A percentile compares a stretch with the other conserved stretches of the same genome.
Evolutionary conservation across 2,113 vertebrate genomes (phyloP).

Genomic region (Plectropomus leopardus): DNA sequence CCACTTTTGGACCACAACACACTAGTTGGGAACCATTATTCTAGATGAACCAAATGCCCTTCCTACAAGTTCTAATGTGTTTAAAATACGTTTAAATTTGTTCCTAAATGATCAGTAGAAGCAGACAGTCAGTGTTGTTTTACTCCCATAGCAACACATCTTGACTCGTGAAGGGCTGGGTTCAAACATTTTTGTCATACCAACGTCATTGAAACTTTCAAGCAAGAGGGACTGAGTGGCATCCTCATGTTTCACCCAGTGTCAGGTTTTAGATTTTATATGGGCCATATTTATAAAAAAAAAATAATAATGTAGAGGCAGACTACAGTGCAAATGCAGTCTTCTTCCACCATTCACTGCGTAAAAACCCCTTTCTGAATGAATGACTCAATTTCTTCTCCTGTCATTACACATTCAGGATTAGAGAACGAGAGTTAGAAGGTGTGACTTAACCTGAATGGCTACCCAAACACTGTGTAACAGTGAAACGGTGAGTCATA

Average conservation of each 20-base stretch:
- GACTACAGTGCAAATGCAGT: not conserved
- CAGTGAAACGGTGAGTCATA: conserved; percentile 54
- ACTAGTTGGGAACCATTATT: too few relatives aligned
- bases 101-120: not conserved
- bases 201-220: not conserved
- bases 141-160: conserved; percentile 23
- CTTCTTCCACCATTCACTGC: too few relatives aligned
- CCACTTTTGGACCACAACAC: too few relatives aligned
- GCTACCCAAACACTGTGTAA: conserved; percentile 8
- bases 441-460: conserved; percentile 10
- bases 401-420: not conserved
- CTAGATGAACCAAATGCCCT: not conserved
- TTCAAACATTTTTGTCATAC: conserved; percentile 39
- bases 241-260: conserved; percentile 26
- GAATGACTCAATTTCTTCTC: not conserved
- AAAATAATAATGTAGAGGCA: not conserved
- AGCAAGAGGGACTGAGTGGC: not conserved
- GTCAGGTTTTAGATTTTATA: too few relatives aligned
- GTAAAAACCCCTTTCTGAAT: not conserved
- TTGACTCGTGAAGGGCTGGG: conserved; percentile 6
- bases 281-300: too few relatives aligned
- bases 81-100: not conserved
- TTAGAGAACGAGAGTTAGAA: conserved; percentile 15
- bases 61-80: not conserved
- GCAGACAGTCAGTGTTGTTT: not conserved